These are phyloP conservation scores for Drosophila borealis DNA, from an alignment of 2,888 invertebrate genomes.

Conservation along the genomic window DNA sequence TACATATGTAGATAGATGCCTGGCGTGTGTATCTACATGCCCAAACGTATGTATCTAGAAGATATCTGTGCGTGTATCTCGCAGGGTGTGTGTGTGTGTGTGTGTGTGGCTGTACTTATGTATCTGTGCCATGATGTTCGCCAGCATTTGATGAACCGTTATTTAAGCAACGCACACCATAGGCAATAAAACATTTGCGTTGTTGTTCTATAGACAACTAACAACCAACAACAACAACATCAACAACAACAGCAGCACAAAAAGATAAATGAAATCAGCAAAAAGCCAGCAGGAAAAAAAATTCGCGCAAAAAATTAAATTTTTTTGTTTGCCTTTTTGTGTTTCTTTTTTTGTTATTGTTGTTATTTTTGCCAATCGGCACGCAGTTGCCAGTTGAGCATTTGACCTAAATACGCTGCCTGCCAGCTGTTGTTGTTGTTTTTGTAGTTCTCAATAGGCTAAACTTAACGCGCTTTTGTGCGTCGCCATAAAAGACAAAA, in stretches of 20 bases:
- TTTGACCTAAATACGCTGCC: slow-evolving; percentile 69
- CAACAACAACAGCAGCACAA: slow-evolving; percentile 12
- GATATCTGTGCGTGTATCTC: slow-evolving; percentile 2
- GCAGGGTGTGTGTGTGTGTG: not conserved
- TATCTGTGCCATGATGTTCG: slow-evolving; percentile 40
- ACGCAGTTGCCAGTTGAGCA: slow-evolving; percentile 70
- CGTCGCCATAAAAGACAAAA: slow-evolving; percentile 55
- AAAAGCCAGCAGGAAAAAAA: slow-evolving; percentile 32
- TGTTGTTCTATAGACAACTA: slow-evolving; percentile 34
- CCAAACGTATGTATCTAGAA: not conserved
- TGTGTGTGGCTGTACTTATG: slow-evolving; percentile 18
- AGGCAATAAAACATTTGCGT: slow-evolving; percentile 52
- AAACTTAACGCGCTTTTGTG: slow-evolving; percentile 73
- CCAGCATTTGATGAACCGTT: slow-evolving; percentile 57
- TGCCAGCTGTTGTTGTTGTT: slow-evolving; percentile 13
- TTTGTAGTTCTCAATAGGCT: slow-evolving; percentile 64
- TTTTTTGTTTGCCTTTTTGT: slow-evolving; percentile 35
- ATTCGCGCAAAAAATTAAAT: slow-evolving; percentile 45
- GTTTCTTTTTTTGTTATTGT: slow-evolving; percentile 17
- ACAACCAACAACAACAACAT: slow-evolving; percentile 45
- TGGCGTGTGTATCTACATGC: slow-evolving; percentile 9
- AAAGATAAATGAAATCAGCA: slow-evolving; percentile 65
- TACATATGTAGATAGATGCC: too few relatives aligned
- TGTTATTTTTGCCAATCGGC: slow-evolving; percentile 68
- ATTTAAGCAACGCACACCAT: slow-evolving; percentile 55